Evolutionary conservation across 2,888 invertebrate genomes (phyloP).

Genomic region (Drosophila emarginata): DNA sequence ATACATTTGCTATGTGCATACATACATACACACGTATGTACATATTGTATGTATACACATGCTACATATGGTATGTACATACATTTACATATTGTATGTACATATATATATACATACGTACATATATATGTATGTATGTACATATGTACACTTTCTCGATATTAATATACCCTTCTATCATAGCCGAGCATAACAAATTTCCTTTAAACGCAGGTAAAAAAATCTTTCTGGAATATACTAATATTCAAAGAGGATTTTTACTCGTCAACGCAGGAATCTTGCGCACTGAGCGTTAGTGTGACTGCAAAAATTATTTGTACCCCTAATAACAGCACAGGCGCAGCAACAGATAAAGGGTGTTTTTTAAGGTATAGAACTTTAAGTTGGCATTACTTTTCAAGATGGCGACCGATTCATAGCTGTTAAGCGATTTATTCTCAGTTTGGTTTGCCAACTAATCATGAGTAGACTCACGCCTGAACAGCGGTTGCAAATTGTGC

Average conservation of each 20-base stretch:
- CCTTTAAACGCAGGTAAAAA: neutral
- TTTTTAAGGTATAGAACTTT: no score
- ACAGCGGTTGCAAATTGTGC: no score
- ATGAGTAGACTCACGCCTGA: no score
- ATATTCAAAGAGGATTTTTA: neutral
- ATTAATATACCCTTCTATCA: neutral
- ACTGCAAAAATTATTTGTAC: neutral
- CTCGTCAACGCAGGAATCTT: neutral
- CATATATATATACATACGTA: neutral
- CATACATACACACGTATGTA: neutral
- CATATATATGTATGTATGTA: no score
- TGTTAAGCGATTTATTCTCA: no score
- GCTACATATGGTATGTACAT: neutral
- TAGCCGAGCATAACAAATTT: no score
- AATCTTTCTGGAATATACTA: neutral
- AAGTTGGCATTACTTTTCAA: no score
- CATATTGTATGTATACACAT: no score
- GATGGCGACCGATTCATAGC: no score
- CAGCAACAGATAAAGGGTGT: no score
- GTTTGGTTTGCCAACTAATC: no score
- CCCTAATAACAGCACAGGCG: neutral
- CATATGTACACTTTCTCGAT: neutral
- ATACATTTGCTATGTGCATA: neutral
- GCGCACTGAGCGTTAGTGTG: neutral
- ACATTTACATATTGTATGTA: constrained; percentile 2